phyloP scores from a whole-genome alignment of 2,888 invertebrate species.

The Andrena marginata region DNA sequence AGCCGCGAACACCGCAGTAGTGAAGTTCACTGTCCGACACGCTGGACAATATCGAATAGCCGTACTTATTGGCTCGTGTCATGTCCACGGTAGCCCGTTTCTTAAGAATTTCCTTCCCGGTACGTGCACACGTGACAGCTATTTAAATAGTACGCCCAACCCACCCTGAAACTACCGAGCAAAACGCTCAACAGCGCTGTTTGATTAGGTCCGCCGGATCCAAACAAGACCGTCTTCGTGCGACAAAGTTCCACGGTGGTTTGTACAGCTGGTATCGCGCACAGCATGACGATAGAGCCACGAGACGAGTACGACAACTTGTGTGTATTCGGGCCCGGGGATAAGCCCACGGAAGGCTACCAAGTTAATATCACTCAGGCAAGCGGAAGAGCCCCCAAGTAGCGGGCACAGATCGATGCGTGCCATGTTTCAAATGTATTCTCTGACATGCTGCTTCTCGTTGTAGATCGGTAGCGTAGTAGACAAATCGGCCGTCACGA shows the following conservation, averaged over 20 bases:
- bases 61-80: slow-evolving; percentile 92
- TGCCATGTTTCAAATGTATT: too few relatives aligned
- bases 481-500: slow-evolving; percentile 86
- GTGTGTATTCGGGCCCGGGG: slow-evolving; percentile 88
- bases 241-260: slow-evolving; percentile 94
- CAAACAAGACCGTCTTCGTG: slow-evolving; percentile 93
- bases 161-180: neutral
- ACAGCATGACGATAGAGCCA: slow-evolving; percentile 94
- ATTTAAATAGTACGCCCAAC: neutral
- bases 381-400: slow-evolving; percentile 28
- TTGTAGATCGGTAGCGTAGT: slow-evolving; percentile 88
- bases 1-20: slow-evolving; percentile 94
- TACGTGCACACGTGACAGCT: slow-evolving; percentile 68
- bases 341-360: slow-evolving; percentile 88
- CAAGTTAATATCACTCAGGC: slow-evolving; percentile 84
- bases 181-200: neutral
- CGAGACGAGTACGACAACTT: slow-evolving; percentile 96
- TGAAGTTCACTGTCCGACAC: slow-evolving; percentile 96
- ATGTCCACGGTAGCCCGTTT: slow-evolving; percentile 95
- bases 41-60: slow-evolving; percentile 96
- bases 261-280: slow-evolving; percentile 91
- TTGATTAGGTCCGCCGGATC: slow-evolving; percentile 90
- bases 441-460: neutral
- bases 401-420: neutral
- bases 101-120: slow-evolving; percentile 92